Base-by-base conservation (phyloP, 2,888 invertebrate genomes). In the Stenoptilia bipunctidactyla region DNA sequence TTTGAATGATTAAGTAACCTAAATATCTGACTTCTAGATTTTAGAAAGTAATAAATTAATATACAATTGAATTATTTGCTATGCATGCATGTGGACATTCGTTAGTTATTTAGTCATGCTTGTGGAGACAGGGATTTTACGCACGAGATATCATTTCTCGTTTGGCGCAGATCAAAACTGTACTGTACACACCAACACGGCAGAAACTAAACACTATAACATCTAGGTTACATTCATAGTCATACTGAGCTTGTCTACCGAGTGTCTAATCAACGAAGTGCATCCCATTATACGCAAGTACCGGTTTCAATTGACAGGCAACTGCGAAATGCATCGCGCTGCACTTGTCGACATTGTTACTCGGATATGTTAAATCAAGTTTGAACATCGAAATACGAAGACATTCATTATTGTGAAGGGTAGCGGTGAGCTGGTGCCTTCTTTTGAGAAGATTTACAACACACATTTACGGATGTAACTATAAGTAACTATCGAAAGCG, bases 401-500 rank as follows among this genome's bases (percentile, higher is more conserved):
- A 20, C 20, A 20, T 8, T 30, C 30, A 25, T 6, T 9, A 25
- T 9, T 5, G 30, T 30, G 30, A 8, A 30, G 2, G 30, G 30
- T n/a, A n/a, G 30, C 30, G 12, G n/a, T 30, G 20, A 20, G 20
- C 20, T 12, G 30, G 30, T 8, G 30, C 6, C 30, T 30, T 30
- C 30, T 4, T 30, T 2, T 30, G 30, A 12, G 30, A 30, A 30
- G 30, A 30, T 9, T 30, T 30, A 30, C n/a, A 30, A 30, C 30
- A 30, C 30, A 30, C 12, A 30, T 30, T 25, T 12, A 30, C 30
- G 46, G 51, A 56, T 55, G 49, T 47, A n/a, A n/a, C 9, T 30
- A 30, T 3, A n/a, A 30, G 30, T 30, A 30, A 64, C 65, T 67
- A 58, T 62, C 57, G 56, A 53, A 72, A 75, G 75, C 69, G 61